A percentile compares a stretch with the other conserved stretches of the same genome.
Evolutionary conservation across 2,888 invertebrate species (phyloP).

Genomic region (Erebia palarica): DNA sequence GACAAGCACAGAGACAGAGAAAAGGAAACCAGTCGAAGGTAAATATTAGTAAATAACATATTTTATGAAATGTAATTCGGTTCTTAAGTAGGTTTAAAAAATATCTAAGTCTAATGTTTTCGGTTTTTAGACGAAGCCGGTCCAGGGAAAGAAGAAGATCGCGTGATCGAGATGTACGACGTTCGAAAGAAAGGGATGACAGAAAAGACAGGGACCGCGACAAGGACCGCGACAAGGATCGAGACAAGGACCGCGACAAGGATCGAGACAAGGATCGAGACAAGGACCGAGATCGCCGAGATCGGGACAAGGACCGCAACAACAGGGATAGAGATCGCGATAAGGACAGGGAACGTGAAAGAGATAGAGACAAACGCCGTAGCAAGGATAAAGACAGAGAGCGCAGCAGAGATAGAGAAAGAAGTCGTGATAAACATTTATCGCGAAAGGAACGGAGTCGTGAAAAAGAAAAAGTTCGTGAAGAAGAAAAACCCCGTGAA

Average conservation of each 20-base stretch:
- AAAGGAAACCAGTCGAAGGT: conserved; percentile 69
- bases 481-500: conserved; percentile 65
- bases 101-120: background rate
- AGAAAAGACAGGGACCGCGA: conserved; percentile 59
- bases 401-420: conserved; percentile 51
- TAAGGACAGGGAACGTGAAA: conserved; percentile 52
- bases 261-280: conserved; percentile 49
- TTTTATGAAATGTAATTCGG: background rate
- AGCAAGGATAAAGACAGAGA: conserved; percentile 57
- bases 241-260: conserved; percentile 59
- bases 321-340: conserved; percentile 51
- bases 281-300: conserved; percentile 53
- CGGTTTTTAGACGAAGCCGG: conserved; percentile 62
- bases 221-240: conserved; percentile 43
- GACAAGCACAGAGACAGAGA: conserved; percentile 79
- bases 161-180: conserved; percentile 83
- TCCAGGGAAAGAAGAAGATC: conserved; percentile 78
- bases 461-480: conserved; percentile 52
- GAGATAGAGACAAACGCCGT: conserved; percentile 43
- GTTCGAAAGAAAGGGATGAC: conserved; percentile 81
- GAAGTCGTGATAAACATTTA: conserved; percentile 51
- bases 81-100: background rate
- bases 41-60: conserved; percentile 28
- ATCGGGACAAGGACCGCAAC: conserved; percentile 56
- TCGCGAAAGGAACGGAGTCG: conserved; percentile 52